These are phyloP conservation scores for Hydrotaea cyrtoneurina DNA, from an alignment of 2,888 invertebrate genomes.

Conservation along the genomic window DNA sequence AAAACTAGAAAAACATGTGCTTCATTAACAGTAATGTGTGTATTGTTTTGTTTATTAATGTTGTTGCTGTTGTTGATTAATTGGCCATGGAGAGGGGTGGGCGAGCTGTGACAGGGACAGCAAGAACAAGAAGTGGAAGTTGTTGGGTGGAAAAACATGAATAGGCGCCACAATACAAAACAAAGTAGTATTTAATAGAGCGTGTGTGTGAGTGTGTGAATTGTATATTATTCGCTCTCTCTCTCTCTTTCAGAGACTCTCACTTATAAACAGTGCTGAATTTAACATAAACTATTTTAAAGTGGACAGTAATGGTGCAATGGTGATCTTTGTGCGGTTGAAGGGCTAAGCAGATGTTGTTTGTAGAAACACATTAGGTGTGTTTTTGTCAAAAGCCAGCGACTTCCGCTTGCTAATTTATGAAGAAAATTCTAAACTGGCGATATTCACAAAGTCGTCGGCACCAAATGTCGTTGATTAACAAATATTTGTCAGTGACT, in stretches of 20 bases:
- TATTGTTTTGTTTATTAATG: background rate
- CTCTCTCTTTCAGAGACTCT: background rate
- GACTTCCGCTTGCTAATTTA: too few relatives aligned
- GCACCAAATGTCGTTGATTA: too few relatives aligned
- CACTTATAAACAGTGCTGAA: background rate
- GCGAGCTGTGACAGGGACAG: conserved; percentile 14
- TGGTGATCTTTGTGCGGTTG: too few relatives aligned
- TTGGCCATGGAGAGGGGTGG: conserved; percentile 34
- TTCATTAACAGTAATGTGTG: conserved; percentile 34
- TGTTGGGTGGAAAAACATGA: background rate
- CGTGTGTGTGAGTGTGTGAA: background rate
- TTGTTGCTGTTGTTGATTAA: conserved; percentile 42
- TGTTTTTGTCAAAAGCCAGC: too few relatives aligned
- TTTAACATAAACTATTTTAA: background rate
- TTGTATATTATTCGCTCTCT: too few relatives aligned
- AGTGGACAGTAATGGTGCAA: too few relatives aligned
- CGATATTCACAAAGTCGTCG: too few relatives aligned
- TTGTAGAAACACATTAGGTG: too few relatives aligned
- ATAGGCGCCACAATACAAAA: background rate
- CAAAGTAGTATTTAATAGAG: background rate
- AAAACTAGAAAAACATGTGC: conserved; percentile 64
- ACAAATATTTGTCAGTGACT: too few relatives aligned
- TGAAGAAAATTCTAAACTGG: too few relatives aligned
- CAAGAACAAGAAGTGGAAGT: background rate
- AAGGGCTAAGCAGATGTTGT: too few relatives aligned